phyloP scores from a whole-genome alignment of 2,113 vertebrate species.

The Gnathonemus echidnorhynchus region DNA sequence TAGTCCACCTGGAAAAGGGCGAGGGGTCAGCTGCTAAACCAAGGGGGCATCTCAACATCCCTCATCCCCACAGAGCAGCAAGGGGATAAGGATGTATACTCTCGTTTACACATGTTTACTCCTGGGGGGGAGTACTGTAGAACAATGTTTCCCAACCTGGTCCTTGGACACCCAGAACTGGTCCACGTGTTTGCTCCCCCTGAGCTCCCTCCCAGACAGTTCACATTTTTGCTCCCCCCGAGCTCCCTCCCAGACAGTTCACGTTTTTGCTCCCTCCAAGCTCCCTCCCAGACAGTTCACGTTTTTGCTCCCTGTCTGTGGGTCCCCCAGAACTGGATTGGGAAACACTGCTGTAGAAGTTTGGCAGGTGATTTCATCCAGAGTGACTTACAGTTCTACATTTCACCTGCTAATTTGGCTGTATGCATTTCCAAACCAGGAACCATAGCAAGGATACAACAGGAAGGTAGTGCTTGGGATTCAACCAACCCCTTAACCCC shows the following conservation, averaged over 20 bases:
- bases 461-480: background rate
- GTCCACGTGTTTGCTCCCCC: background rate
- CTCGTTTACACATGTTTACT: background rate
- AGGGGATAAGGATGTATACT: background rate
- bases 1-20: slow-evolving; percentile 82
- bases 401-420: background rate
- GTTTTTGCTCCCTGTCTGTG: background rate
- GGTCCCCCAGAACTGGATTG: background rate
- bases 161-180: background rate
- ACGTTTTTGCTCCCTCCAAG: no score
- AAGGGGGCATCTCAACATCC: background rate
- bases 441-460: background rate
- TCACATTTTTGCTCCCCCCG: background rate
- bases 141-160: background rate
- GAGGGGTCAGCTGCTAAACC: slow-evolving; percentile 17
- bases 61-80: background rate
- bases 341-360: background rate
- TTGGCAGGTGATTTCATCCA: background rate
- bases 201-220: background rate
- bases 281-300: no score
- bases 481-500: background rate
- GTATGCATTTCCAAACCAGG: background rate
- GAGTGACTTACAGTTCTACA: background rate
- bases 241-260: background rate
- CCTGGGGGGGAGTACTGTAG: background rate